Base-by-base conservation (phyloP, 1,140 invertebrate species). In the Drosophila kanapiae region DNA sequence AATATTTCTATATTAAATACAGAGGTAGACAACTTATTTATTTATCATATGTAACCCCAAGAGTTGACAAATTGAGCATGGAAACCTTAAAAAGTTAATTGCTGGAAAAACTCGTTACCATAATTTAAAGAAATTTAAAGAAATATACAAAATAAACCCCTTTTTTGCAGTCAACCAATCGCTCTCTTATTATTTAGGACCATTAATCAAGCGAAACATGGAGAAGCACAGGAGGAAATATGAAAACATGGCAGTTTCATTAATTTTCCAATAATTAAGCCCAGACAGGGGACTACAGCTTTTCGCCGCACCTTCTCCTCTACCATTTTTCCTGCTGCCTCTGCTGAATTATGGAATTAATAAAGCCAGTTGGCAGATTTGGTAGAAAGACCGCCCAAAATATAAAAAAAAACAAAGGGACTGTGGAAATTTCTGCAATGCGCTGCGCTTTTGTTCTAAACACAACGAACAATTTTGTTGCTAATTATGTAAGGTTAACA, bases 251-350 rank as follows among this genome's bases (percentile, higher is more conserved):
- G 81, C 85, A 78, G 74, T 78, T 88, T 88, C 81, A 88, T 88
- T 88, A 88, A 88, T 88, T 88, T 88, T 88, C 85, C 78, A 90
- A 88, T 88, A 88, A 88, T 88, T 90, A 90, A 88, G 85, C 78
- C 51, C 56, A 79, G 48, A 74, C 56, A 70, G 40, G 49, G 51
- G 58, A 59, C 62, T 56, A 56, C 47, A 33, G 48, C 37, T 59
- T 42, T 48, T 42, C 51, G 6, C 38, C 29, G 14, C 29, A 42
- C 48, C 38, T n/a, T 16, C 38, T 6, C 10, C 14, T 14, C n/a
- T 11, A 37, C 43, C 47, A 72, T 79, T 80, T 61, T 75, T 62
- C 33, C 68, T 53, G 60, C 65, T 49, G 77, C 59, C 56, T 45
- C 58, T 49, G 57, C 61, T 90, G 81, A 88, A 88, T 88, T 88